Evolutionary conservation across 1,140 invertebrate species (phyloP).

Genomic region (Pseudachorutes palmiensis): DNA sequence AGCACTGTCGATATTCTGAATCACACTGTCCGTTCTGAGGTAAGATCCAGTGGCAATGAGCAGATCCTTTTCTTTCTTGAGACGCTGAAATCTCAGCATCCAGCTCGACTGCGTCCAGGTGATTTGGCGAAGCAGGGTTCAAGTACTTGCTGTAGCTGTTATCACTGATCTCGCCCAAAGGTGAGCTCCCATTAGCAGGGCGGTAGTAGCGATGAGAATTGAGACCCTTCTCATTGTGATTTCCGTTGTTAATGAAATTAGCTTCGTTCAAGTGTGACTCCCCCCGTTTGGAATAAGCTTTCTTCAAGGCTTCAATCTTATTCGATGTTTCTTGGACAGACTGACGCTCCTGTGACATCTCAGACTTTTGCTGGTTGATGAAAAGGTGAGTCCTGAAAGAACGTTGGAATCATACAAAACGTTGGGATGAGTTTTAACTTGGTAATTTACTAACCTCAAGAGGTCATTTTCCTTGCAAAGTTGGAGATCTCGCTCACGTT

Average conservation of each 20-base stretch:
- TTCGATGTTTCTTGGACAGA: neutral
- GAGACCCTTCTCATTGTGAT: neutral
- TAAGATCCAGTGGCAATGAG: conserved; percentile 12
- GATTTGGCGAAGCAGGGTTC: neutral
- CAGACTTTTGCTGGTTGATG: conserved; percentile 16
- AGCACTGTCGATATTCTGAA: conserved; percentile 3
- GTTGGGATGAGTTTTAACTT: neutral
- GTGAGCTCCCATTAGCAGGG: neutral
- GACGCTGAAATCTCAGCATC: conserved; percentile 5
- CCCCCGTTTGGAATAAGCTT: neutral
- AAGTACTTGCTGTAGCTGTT: conserved; percentile 1
- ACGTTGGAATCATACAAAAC: neutral
- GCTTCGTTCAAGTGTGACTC: neutral
- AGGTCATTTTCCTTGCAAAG: conserved; percentile 19
- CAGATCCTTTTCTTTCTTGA: neutral
- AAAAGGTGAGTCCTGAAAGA: conserved; percentile 17
- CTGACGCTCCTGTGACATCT: conserved; percentile 16
- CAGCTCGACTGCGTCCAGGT: neutral
- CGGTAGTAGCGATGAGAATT: neutral
- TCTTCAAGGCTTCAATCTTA: neutral
- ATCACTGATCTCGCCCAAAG: neutral
- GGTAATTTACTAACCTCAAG: conserved; percentile 14
- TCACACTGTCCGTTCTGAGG: neutral
- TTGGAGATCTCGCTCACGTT: conserved; percentile 12
- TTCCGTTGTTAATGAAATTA: neutral